Evolutionary conservation across 2,888 invertebrate genomes (phyloP).

Genomic region (Gari tellinella): DNA sequence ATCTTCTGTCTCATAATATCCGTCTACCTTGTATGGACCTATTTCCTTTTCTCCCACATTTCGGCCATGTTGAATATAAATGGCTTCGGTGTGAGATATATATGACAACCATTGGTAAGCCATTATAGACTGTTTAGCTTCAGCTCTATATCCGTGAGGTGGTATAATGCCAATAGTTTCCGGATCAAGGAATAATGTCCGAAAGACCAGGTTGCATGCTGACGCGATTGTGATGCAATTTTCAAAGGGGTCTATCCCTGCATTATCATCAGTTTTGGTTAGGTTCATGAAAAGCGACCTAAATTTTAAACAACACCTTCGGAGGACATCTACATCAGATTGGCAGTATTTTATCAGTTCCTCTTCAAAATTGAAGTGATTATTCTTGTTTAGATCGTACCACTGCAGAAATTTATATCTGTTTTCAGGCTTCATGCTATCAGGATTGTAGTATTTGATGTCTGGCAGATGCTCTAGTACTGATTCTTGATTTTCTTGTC

Average conservation of each 20-base stretch:
- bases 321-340: not conserved
- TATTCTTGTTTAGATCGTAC: constrained; percentile 10
- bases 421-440: constrained; percentile 20
- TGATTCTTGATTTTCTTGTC: constrained; percentile 4
- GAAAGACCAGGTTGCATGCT: constrained; percentile 33
- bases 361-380: constrained; percentile 22
- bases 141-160: constrained; percentile 37
- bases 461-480: constrained; percentile 5
- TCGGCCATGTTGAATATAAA: constrained; percentile 28
- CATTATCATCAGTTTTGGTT: not conserved
- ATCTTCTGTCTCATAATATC: constrained; percentile 22
- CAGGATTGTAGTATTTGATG: constrained; percentile 18
- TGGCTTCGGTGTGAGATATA: not conserved
- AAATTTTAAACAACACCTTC: constrained; percentile 5
- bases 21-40: constrained; percentile 32
- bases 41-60: constrained; percentile 32
- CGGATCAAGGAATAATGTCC: constrained; percentile 23
- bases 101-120: constrained; percentile 42
- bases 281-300: constrained; percentile 14
- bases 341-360: constrained; percentile 18
- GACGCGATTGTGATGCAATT: constrained; percentile 45
- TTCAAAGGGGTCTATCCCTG: constrained; percentile 42
- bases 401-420: constrained; percentile 17
- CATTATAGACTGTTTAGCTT: constrained; percentile 33
- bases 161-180: constrained; percentile 49